Conservation (phyloP, 2,113 vertebrate species). For the Silurus meridionalis region DNA sequence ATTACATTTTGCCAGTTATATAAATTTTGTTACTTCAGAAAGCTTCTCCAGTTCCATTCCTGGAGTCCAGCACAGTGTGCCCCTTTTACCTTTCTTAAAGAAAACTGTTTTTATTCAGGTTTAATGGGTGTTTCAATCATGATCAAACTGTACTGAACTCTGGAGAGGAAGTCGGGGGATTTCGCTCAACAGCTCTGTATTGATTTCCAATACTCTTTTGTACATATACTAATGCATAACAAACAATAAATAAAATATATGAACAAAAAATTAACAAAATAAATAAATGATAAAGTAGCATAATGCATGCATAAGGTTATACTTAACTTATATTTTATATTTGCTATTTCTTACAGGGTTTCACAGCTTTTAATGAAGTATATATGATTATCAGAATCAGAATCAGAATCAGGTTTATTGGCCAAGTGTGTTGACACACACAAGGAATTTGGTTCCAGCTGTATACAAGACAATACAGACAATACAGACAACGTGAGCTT, state of each 20-base stretch:
- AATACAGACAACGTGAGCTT: too few relatives aligned
- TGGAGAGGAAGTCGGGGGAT: not conserved
- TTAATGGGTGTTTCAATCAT: not conserved
- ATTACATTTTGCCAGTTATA: not conserved
- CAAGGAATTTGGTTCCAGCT: too few relatives aligned
- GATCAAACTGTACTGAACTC: not conserved
- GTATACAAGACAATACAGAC: too few relatives aligned
- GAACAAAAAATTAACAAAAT: too few relatives aligned
- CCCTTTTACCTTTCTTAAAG: not conserved
- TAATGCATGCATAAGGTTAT: not conserved
- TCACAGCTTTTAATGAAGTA: not conserved
- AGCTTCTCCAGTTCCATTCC: not conserved
- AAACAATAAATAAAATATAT: not conserved
- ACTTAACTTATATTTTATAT: not conserved
- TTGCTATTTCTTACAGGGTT: not conserved
- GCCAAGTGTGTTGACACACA: too few relatives aligned
- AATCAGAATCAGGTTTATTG: too few relatives aligned
- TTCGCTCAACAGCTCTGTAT: not conserved
- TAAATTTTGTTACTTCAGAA: not conserved
- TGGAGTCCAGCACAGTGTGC: not conserved
- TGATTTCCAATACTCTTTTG: not conserved
- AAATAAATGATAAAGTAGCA: not conserved
- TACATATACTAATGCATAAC: not conserved
- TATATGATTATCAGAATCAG: too few relatives aligned
- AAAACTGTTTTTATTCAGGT: not conserved